Base-by-base conservation (phyloP, 1,140 invertebrate genomes). In the Hydropsyche tenuis region DNA sequence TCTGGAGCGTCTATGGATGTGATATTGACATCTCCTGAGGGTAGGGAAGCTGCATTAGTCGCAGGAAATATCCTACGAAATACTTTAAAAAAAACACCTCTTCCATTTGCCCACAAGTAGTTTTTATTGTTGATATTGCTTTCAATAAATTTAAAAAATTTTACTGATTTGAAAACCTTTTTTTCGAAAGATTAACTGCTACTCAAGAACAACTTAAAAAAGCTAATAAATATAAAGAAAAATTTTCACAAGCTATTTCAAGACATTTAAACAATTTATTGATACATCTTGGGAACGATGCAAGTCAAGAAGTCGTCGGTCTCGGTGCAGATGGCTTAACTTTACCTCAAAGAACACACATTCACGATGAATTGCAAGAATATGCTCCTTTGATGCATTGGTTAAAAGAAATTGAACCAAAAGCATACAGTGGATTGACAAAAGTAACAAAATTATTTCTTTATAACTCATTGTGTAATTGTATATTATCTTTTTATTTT, bases 201-300 rank as follows among this genome's bases (percentile, higher is more conserved):
- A 93, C 96, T 1, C 90, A 94, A 80, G 96, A 98, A 83, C 95
- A 97, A 81, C 90, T 92, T 80, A 92, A 93, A 78, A 89, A 91
- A 22, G 90, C 97, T 78, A 91, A 93, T 64, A 95, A 94, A 82
- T 89, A 93, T 73, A 91, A 91, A 80, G 88, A 89, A n/a, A 92
- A 92, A 82, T 96, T 98, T 82, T 92, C 94, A 9, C 88, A 91
- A 63, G 90, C 91, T 23, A 88, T 98, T 20, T 91, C 90, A 43
- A 87, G 94, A 43, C 94, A 97, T 84, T 85, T 98, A 14, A 97
- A 96, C 80, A 97, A 97, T 86, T 86, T 96, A 45, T 96, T 98
- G 75, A 95, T 97, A 81, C 94, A 97, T 85, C 89, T 96, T 84
- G 93, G 81, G 20, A 85, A 85, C 77, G 82, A 84, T 79, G 83